Evolutionary conservation across 2,113 vertebrate genomes (phyloP), one percentile per base, ranked within the genome.

Genomic region (Sceloporus undulatus): DNA sequence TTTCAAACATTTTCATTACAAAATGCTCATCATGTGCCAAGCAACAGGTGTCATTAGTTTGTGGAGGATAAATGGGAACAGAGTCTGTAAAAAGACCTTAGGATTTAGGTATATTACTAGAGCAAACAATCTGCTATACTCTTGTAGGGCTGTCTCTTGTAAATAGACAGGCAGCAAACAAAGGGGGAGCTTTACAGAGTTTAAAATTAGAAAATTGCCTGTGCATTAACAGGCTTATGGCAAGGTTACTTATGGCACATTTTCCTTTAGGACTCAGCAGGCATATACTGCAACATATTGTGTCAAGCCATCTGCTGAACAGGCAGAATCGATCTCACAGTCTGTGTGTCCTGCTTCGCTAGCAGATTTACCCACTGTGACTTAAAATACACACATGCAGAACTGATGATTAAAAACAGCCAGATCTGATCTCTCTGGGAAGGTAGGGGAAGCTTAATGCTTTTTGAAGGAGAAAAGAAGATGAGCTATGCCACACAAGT

Each of bases 351-450:
- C 92, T 92, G 92, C 93, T 89, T 87, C 59, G 85, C 92, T 86
- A 92, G 92, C 84, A 92, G 90, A 91, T 94, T 91, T 90, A 90
- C 93, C 93, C 90, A 85, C 94, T 94, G 93, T 89, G 95, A 82
- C 82, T 93, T 92, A 91, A 90, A 29, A 85, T 74, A 85, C 84
- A 82, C 25, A 52, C 34, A 87, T 85, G 90, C 78, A 79, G 89
- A 95, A 90, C 84, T 92, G 91, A 91, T 95, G 94, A 95, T 89
- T 92, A 92, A 92, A 94, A 96, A 91, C 94, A 93, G 94, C 83
- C 84, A 94, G 94, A 91, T 91, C 88, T 91, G 88, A 91, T 86
- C 88, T 89, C 94, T 91, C 93, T 91, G 83, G 68, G 90, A 88
- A 88, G 90, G 86, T 23, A 19, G 74, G 84, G 25, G 27, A 42